Evolutionary conservation across 2,113 vertebrate genomes (phyloP), one percentile per base, ranked within the genome.

Genomic region (Chlamydotis undulata): DNA sequence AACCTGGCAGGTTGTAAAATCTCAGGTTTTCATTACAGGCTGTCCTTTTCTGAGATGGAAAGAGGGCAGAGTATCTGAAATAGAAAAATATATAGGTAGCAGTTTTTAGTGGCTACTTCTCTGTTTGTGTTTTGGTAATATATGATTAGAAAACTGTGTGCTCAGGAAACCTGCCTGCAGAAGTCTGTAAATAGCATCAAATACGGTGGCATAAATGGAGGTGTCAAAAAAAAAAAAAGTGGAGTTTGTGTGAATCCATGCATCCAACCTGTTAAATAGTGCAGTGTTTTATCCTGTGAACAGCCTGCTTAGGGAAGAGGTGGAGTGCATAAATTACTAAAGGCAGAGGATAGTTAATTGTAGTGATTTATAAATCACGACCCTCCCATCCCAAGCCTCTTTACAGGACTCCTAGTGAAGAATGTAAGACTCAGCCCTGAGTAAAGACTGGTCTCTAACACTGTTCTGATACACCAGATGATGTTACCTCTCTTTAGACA

Each of bases 401-500:
- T 50, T 64, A 33, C 49, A 43, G 12, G 50, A 39, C 60, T 83
- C 29, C 31, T 39, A 35, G 18, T 55, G 52, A 77, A 41, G 39
- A 45, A 17, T 19, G 9, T 18, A 28, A 37, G 47, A 39, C n/a
- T 39, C 33, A 31, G 15, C 11, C 43, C 45, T 37, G 39, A 43
- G 33, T 31, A 23, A 37, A 21, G 53, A 2, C 55, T 26, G 24
- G 13, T 74, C n/a, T 77, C 31, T n/a, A 19, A 12, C 0, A 0
- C 37, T 86, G 23, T 49, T 68, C 28, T 37, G 7, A 21, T 74
- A 41, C 3, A 33, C 14, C 7, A 31, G 39, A 35, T 86, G 60
- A 29, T 52, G 25, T 31, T 74, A 22, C 28, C 17, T 69, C 5
- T 50, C 43, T 74, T 60, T 45, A 29, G 45, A 16, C 9, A 18